Conservation (phyloP, 2,888 invertebrate genomes). For the Lepidocyrtoides sp. region DNA sequence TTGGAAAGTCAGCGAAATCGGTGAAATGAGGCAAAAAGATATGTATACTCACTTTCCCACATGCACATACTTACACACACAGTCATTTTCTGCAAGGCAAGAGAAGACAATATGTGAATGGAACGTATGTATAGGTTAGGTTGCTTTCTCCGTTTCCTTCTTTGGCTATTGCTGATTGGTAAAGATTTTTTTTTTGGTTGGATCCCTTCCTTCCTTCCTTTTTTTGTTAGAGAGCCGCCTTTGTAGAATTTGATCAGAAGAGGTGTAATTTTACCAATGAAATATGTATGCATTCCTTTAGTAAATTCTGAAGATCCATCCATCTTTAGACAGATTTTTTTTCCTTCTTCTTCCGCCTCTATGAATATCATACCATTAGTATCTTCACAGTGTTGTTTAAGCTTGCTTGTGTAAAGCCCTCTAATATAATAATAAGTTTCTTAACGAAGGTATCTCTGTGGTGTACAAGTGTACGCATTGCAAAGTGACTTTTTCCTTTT, state of each 20-base stretch:
- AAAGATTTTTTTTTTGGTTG: constrained; percentile 34
- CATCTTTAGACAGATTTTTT: not conserved
- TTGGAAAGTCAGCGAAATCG: constrained; percentile 44
- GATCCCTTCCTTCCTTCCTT: not conserved
- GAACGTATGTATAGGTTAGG: no score
- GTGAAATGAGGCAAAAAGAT: constrained; percentile 14
- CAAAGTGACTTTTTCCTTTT: no score
- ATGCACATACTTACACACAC: not conserved
- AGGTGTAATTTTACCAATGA: constrained; percentile 7
- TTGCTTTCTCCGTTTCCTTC: not conserved
- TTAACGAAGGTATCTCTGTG: no score
- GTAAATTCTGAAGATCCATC: not conserved
- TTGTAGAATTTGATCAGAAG: not conserved
- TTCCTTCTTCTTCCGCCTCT: not conserved
- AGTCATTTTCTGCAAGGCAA: not conserved
- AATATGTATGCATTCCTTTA: not conserved
- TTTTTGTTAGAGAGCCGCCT: not conserved
- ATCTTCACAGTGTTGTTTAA: not conserved
- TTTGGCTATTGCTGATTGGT: constrained; percentile 35
- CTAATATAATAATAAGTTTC: no score
- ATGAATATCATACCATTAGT: not conserved
- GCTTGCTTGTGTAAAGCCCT: not conserved
- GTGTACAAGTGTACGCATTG: no score
- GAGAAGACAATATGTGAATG: not conserved
- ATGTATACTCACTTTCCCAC: no score